Evolutionary conservation across 2,888 invertebrate genomes (phyloP).

Genomic region (Octodonta nipae): DNA sequence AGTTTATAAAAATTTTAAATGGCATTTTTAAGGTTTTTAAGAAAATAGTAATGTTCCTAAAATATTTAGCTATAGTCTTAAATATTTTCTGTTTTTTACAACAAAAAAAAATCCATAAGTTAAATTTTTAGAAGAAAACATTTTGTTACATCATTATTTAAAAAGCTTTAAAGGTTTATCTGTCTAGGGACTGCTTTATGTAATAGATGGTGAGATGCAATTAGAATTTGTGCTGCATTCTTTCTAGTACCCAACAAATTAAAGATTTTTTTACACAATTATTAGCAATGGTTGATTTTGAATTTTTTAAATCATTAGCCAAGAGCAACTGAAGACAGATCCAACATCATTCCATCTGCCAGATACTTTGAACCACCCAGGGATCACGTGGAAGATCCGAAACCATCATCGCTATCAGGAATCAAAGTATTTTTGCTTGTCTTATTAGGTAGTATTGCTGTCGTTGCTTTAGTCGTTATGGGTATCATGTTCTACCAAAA

Average conservation of each 20-base stretch:
- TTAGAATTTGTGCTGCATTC: too few species aligned
- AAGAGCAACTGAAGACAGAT: slow-evolving; percentile 56
- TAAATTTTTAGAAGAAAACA: too few species aligned
- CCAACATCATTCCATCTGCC: slow-evolving; percentile 77
- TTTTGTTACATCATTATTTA: too few species aligned
- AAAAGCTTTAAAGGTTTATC: too few species aligned
- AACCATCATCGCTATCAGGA: slow-evolving; percentile 74
- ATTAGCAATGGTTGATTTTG: slow-evolving; percentile 1
- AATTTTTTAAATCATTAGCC: slow-evolving; percentile 36
- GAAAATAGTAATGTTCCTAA: too few species aligned
- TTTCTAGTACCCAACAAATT: too few species aligned
- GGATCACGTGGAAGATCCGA: slow-evolving; percentile 78
- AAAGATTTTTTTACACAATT: slow-evolving; percentile 2
- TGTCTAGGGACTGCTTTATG: too few species aligned
- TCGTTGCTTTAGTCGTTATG: slow-evolving; percentile 72
- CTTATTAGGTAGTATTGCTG: slow-evolving; percentile 66
- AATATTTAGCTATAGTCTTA: too few species aligned
- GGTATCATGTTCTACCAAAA: slow-evolving; percentile 90
- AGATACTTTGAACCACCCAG: slow-evolving; percentile 81
- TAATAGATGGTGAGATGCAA: neutral
- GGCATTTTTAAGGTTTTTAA: too few species aligned
- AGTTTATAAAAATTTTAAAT: too few species aligned
- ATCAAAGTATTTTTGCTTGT: slow-evolving; percentile 82
- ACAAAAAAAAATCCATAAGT: too few species aligned
- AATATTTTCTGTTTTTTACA: too few species aligned